These are phyloP conservation scores for Drosophila colorata DNA, from an alignment of 2,888 invertebrate species.

Conservation along the genomic window DNA sequence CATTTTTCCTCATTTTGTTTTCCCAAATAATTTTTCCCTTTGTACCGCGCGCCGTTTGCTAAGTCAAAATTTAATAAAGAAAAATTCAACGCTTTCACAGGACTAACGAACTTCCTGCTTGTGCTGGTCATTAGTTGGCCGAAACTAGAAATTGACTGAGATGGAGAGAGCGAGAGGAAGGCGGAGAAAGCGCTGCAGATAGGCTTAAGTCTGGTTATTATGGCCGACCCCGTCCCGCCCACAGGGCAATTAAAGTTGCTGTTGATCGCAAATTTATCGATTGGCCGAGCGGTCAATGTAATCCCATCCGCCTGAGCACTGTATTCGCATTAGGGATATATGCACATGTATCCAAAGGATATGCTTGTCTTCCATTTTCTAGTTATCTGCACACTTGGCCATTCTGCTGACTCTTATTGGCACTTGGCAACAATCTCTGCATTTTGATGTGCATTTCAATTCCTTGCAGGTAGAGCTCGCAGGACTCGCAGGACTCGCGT, in stretches of 20 bases:
- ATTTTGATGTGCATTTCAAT: constrained; percentile 59
- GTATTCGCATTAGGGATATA: constrained; percentile 3
- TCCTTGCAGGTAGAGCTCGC: constrained; percentile 37
- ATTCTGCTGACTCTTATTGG: constrained; percentile 64
- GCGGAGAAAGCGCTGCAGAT: constrained; percentile 1
- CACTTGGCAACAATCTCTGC: constrained; percentile 69
- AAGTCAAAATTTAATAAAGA: constrained; percentile 77
- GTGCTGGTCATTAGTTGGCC: constrained; percentile 39
- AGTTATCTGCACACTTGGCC: constrained; percentile 46
- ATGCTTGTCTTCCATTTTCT: constrained; percentile 14
- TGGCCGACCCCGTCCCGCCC: neutral
- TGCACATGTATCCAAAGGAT: neutral
- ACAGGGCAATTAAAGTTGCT: constrained; percentile 54
- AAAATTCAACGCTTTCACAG: constrained; percentile 54
- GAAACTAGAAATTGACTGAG: neutral
- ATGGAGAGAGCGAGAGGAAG: neutral
- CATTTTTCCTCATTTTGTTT: constrained; percentile 74
- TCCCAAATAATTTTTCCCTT: constrained; percentile 34
- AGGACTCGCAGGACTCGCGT: constrained; percentile 20
- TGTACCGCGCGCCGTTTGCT: constrained; percentile 2
- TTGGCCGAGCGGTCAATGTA: constrained; percentile 28
- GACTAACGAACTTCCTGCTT: constrained; percentile 73
- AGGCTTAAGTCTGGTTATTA: constrained; percentile 41
- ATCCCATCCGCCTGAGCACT: constrained; percentile 33
- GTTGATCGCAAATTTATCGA: constrained; percentile 39